Conservation (phyloP, 2,797 vertebrate genomes). For the Gorsachius magnificus region DNA sequence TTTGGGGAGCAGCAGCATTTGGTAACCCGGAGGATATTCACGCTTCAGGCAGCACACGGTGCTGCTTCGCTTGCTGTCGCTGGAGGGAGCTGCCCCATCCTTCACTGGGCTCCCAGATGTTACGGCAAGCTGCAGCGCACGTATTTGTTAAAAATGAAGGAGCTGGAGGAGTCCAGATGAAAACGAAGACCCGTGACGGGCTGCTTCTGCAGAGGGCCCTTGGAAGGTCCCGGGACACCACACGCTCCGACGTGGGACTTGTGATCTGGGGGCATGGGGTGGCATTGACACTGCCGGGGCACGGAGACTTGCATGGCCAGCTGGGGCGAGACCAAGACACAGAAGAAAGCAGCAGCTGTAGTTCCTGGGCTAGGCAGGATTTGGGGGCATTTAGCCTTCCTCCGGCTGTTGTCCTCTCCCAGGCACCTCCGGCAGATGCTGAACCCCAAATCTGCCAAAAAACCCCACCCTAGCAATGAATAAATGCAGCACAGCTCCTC, state of each 20-base stretch:
- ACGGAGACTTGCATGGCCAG: rapidly evolving
- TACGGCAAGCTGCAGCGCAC: rapidly evolving
- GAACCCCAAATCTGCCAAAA: neutral
- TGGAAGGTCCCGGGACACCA: neutral
- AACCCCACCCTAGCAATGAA: neutral
- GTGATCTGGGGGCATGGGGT: rapidly evolving
- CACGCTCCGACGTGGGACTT: rapidly evolving
- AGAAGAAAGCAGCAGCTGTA: neutral
- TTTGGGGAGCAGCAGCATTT: neutral
- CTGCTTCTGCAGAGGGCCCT: neutral
- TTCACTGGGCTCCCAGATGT: rapidly evolving
- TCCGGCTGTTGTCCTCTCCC: rapidly evolving
- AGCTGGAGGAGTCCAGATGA: neutral
- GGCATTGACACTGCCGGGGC: rapidly evolving
- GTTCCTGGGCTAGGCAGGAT: neutral
- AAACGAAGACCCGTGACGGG: neutral
- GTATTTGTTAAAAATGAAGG: rapidly evolving
- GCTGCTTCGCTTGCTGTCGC: neutral
- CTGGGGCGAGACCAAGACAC: neutral
- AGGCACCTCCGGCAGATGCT: neutral
- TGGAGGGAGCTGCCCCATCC: constrained; percentile 28
- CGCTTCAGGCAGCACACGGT: rapidly evolving
- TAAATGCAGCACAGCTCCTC: neutral
- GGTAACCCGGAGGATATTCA: rapidly evolving
- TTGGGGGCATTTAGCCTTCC: neutral